phyloP scores from a whole-genome alignment of 2,888 invertebrate species.

The Cataglyphis livida region DNA sequence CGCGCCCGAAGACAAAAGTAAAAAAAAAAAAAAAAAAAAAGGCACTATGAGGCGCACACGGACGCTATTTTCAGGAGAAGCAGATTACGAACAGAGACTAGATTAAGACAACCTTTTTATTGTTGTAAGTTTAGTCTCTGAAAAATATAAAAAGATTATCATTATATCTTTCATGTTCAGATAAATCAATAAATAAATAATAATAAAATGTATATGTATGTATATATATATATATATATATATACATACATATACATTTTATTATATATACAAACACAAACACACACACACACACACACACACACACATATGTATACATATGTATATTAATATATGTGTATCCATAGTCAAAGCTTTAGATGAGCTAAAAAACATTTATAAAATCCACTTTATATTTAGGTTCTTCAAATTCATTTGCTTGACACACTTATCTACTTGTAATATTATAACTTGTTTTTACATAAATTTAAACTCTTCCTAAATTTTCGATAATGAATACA shows the following conservation, averaged over 20 bases:
- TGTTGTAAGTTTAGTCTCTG: slow-evolving; percentile 28
- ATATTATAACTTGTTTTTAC: neutral
- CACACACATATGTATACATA: too few relatives aligned
- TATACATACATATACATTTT: too few relatives aligned
- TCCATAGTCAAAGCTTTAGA: neutral
- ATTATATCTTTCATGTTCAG: neutral
- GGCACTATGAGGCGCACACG: slow-evolving; percentile 11
- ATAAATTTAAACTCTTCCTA: neutral
- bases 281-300: too few relatives aligned
- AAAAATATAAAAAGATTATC: slow-evolving; percentile 20
- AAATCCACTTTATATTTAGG: neutral
- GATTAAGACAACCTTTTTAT: slow-evolving; percentile 42
- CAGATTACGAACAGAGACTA: slow-evolving; percentile 39
- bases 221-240: too few relatives aligned
- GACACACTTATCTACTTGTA: too few relatives aligned
- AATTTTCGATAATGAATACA: neutral
- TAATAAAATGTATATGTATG: too few relatives aligned
- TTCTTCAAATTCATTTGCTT: neutral
- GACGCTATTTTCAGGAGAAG: slow-evolving; percentile 38
- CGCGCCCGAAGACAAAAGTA: slow-evolving; percentile 39
- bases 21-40: neutral
- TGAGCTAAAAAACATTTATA: neutral
- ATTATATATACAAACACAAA: too few relatives aligned
- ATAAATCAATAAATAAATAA: neutral
- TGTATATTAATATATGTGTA: neutral